A percentile compares a stretch with the other conserved stretches of the same genome.
phyloP scores from a whole-genome alignment of 2,888 invertebrate genomes.

The Dynastes maya region DNA sequence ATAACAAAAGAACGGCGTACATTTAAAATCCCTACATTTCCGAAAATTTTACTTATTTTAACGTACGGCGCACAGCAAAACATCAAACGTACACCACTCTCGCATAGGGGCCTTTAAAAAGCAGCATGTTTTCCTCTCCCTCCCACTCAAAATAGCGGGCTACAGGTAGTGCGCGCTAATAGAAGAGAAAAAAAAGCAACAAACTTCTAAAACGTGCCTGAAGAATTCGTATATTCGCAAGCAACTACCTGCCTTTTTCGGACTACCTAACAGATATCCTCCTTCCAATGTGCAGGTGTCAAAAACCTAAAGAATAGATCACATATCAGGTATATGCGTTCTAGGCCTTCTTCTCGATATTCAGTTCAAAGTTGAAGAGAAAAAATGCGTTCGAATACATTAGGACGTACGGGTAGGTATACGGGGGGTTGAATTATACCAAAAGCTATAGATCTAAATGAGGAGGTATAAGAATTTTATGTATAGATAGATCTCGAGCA shows the following conservation, averaged over 20 bases:
- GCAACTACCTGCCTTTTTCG: constrained; percentile 62
- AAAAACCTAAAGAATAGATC: constrained; percentile 62
- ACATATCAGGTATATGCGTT: constrained; percentile 59
- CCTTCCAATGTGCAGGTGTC: constrained; percentile 64
- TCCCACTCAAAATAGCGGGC: neutral
- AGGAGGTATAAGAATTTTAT: constrained; percentile 15
- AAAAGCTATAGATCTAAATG: neutral
- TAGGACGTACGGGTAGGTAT: neutral
- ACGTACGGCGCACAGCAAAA: neutral
- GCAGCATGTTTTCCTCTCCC: neutral
- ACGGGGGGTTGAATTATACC: constrained; percentile 15
- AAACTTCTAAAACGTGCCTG: constrained; percentile 49
- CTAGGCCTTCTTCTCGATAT: constrained; percentile 1
- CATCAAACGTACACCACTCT: neutral
- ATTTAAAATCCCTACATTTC: too few species aligned
- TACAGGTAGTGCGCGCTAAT: constrained; percentile 12
- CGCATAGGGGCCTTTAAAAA: neutral
- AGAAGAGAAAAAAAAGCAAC: constrained; percentile 36
- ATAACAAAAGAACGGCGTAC: too few species aligned
- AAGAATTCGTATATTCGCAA: constrained; percentile 52
- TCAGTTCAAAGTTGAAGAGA: constrained; percentile 24
- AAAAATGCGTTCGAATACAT: constrained; percentile 36
- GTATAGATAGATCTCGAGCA: constrained; percentile 18
- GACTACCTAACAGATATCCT: constrained; percentile 50
- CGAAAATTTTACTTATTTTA: neutral